Conservation (phyloP, 2,888 invertebrate genomes). For the Synanthedon formicaeformis region DNA sequence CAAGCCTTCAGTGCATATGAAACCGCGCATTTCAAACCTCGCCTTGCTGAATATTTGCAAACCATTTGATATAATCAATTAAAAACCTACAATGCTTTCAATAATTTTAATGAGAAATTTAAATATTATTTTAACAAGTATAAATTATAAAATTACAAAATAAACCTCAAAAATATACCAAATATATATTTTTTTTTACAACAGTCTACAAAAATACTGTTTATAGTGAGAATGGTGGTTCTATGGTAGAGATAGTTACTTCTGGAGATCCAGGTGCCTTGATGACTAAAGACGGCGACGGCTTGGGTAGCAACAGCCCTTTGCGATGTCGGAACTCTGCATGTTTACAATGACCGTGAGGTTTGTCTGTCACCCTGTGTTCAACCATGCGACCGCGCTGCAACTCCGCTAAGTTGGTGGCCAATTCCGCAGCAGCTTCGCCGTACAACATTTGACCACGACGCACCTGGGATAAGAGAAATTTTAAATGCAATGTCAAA, state of each 20-base stretch:
- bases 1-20: too few species aligned
- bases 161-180: too few species aligned
- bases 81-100: too few species aligned
- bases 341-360: conserved; percentile 22
- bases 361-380: conserved; percentile 36
- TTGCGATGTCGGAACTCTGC: conserved; percentile 35
- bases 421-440: conserved; percentile 48
- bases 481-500: conserved; percentile 2
- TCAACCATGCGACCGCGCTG: conserved; percentile 33
- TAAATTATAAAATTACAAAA: too few species aligned
- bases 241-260: neutral
- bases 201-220: too few species aligned
- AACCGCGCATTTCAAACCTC: too few species aligned
- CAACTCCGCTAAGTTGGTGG: conserved; percentile 40
- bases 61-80: too few species aligned
- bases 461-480: conserved; percentile 26
- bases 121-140: too few species aligned
- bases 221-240: neutral
- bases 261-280: conserved; percentile 23
- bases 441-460: conserved; percentile 46
- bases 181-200: too few species aligned
- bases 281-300: conserved; percentile 27
- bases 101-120: too few species aligned
- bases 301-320: conserved; percentile 33
- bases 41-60: too few species aligned